Conservation (phyloP, 2,888 invertebrate species). For the Nemapogon koenigi region DNA sequence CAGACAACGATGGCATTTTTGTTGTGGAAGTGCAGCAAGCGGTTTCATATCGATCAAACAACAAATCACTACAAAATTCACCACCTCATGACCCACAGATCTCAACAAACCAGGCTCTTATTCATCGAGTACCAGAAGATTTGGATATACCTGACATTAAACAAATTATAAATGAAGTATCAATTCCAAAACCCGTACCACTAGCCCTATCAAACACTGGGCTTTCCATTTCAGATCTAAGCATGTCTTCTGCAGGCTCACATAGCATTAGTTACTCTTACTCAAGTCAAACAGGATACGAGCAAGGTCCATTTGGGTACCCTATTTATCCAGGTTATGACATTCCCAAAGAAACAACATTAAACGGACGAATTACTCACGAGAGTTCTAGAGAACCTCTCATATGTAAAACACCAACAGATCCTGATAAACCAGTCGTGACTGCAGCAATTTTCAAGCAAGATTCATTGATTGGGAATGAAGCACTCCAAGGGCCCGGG, state of each 20-base stretch:
- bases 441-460: conserved; percentile 75
- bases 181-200: conserved; percentile 39
- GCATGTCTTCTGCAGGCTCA: conserved; percentile 74
- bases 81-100: conserved; percentile 47
- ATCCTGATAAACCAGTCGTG: conserved; percentile 70
- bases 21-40: conserved; percentile 72
- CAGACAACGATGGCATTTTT: conserved; percentile 76
- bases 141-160: conserved; percentile 37
- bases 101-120: conserved; percentile 54
- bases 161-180: conserved; percentile 33
- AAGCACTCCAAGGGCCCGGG: conserved; percentile 45
- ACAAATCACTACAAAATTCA: conserved; percentile 33
- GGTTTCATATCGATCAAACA: conserved; percentile 38
- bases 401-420: conserved; percentile 52
- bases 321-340: conserved; percentile 68
- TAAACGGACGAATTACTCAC: conserved; percentile 36
- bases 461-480: conserved; percentile 58
- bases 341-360: conserved; percentile 36
- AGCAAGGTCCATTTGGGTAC: conserved; percentile 75
- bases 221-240: conserved; percentile 81
- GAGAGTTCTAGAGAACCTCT: conserved; percentile 55
- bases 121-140: conserved; percentile 50
- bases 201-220: conserved; percentile 73
- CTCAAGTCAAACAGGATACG: conserved; percentile 80
- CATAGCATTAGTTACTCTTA: conserved; percentile 80